Evolutionary conservation across 2,113 vertebrate genomes (phyloP).

Genomic region (Genyomyrus donnyi): DNA sequence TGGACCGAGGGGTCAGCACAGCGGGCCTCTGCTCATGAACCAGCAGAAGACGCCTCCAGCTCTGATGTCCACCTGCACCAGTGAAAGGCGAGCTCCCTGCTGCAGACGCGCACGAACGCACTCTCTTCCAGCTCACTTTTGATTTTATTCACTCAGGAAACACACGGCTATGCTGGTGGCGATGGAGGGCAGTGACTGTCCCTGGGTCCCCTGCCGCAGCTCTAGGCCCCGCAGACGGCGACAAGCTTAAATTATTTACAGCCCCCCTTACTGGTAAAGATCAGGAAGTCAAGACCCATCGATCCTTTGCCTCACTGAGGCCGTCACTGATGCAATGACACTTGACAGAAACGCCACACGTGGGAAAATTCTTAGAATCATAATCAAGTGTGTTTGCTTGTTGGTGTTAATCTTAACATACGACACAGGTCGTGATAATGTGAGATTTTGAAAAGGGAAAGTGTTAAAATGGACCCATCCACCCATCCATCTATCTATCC

Average conservation of each 20-base stretch:
- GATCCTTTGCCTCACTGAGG: not conserved
- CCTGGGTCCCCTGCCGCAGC: not conserved
- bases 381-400: not conserved
- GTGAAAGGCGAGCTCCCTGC: not conserved
- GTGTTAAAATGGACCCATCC: not conserved
- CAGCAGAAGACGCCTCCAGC: not conserved
- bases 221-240: not conserved
- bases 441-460: not conserved
- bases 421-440: not conserved
- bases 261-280: not conserved
- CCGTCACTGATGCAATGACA: not conserved
- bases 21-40: not conserved
- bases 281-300: not conserved
- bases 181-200: not conserved
- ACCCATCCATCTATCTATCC: not conserved
- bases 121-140: not conserved
- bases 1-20: not conserved
- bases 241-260: constrained; percentile 11
- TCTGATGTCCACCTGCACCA: not conserved
- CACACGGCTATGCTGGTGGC: not conserved
- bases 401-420: not conserved
- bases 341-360: not conserved
- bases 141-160: not conserved
- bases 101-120: not conserved
- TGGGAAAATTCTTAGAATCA: not conserved